Conservation (phyloP, 2,797 vertebrate species). For the Caiman crocodilus region DNA sequence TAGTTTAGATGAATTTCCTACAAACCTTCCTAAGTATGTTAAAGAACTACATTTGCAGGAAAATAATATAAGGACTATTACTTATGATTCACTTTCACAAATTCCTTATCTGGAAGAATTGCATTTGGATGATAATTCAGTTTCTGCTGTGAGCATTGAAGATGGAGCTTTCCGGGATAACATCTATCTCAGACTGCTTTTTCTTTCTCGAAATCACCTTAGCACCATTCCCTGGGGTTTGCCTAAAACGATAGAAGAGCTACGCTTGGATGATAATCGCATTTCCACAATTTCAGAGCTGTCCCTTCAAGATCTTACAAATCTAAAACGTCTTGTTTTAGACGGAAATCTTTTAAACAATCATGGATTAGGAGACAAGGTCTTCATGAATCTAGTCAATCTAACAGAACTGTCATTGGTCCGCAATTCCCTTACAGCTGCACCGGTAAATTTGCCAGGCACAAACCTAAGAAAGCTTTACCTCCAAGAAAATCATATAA, state of each 20-base stretch:
- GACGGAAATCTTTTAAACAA: constrained; percentile 99
- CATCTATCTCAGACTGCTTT: constrained; percentile 95
- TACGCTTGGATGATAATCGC: constrained; percentile 99
- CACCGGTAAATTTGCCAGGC: constrained; percentile 94
- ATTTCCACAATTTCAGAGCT: constrained; percentile 97
- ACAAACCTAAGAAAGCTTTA: constrained; percentile 95
- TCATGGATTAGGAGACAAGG: constrained; percentile 94
- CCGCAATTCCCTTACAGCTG: constrained; percentile 94
- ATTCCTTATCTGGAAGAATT: constrained; percentile 98
- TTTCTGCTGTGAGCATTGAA: constrained; percentile 98
- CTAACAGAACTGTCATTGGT: constrained; percentile 97
- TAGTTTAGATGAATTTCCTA: constrained; percentile 98
- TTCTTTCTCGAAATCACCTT: constrained; percentile 98
- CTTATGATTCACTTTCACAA: constrained; percentile 94
- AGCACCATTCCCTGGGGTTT: constrained; percentile 97
- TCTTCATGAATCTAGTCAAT: constrained; percentile 95
- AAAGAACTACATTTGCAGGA: constrained; percentile 99
- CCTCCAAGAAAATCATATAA: constrained; percentile 99
- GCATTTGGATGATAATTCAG: constrained; percentile 99
- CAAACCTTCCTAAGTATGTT: constrained; percentile 94
- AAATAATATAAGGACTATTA: constrained; percentile 98
- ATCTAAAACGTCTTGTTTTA: constrained; percentile 96
- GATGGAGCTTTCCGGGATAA: constrained; percentile 98
- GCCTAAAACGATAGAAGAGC: constrained; percentile 97
- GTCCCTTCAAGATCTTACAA: constrained; percentile 97